These are phyloP conservation scores for Ophion obscuratus DNA, from an alignment of 2,888 invertebrate genomes.

Conservation along the genomic window DNA sequence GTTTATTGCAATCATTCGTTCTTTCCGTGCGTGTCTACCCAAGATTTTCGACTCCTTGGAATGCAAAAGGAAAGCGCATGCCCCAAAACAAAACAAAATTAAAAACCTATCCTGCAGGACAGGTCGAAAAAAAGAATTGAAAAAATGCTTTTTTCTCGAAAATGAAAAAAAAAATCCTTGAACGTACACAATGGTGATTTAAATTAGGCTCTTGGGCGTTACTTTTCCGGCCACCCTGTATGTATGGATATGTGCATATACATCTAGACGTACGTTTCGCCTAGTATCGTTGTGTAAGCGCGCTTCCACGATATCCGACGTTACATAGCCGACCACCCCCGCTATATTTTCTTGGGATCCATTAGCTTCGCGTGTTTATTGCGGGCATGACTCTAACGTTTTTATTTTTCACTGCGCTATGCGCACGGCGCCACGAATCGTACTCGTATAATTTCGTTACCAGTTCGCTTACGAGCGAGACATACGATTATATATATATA, in stretches of 20 bases:
- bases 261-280: not conserved
- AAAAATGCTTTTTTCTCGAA: too few relatives aligned
- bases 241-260: not conserved
- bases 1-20: too few relatives aligned
- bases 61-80: too few relatives aligned
- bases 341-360: conserved; percentile 34
- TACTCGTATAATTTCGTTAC: not conserved
- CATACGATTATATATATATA: not conserved
- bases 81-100: too few relatives aligned
- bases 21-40: too few relatives aligned
- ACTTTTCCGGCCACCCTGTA: not conserved
- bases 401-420: conserved; percentile 11
- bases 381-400: conserved; percentile 25
- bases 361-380: conserved; percentile 30
- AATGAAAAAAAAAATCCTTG: not conserved
- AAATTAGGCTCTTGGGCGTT: not conserved
- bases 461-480: not conserved
- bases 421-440: not conserved
- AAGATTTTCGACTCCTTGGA: too few relatives aligned
- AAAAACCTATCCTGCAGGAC: too few relatives aligned
- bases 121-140: too few relatives aligned
- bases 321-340: not conserved
- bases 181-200: not conserved
- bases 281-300: conserved; percentile 10
- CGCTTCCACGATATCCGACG: conserved; percentile 32